phyloP scores from a whole-genome alignment of 2,113 vertebrate species.

The Chaenogobius annularis region DNA sequence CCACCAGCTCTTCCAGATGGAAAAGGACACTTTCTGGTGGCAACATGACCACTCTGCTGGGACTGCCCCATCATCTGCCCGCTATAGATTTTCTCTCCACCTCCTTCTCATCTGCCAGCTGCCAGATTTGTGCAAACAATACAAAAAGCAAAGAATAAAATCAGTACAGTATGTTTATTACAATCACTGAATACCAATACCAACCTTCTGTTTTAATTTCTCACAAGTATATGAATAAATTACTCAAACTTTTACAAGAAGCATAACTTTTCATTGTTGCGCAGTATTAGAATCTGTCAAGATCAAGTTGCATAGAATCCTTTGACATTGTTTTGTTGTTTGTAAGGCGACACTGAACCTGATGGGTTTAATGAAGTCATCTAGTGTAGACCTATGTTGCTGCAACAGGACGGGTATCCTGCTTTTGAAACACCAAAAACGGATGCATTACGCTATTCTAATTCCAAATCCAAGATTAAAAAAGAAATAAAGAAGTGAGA shows the following conservation, averaged over 20 bases:
- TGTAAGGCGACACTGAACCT: too few relatives aligned
- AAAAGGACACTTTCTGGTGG: slow-evolving; percentile 13
- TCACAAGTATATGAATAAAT: slow-evolving; percentile 3
- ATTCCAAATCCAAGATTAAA: too few relatives aligned
- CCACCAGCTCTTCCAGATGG: slow-evolving; percentile 23
- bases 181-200: not conserved
- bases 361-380: too few relatives aligned
- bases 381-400: not conserved
- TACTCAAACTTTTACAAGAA: not conserved
- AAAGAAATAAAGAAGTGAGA: too few relatives aligned
- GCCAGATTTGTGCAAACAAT: slow-evolving; percentile 10
- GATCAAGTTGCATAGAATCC: not conserved
- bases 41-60: slow-evolving; percentile 43
- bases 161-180: not conserved
- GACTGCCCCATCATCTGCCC: slow-evolving; percentile 39
- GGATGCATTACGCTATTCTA: too few relatives aligned
- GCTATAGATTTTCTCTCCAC: slow-evolving; percentile 44
- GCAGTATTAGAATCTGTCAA: not conserved
- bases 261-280: not conserved
- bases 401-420: not conserved
- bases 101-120: slow-evolving; percentile 31
- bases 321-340: not conserved
- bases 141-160: not conserved
- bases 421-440: too few relatives aligned
- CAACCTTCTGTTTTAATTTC: slow-evolving; percentile 5